A percentile compares a stretch with the other conserved stretches of the same genome.
These are phyloP conservation scores for Xestoiulus laeticollis DNA, from an alignment of 2,888 invertebrate species.

Conservation along the genomic window DNA sequence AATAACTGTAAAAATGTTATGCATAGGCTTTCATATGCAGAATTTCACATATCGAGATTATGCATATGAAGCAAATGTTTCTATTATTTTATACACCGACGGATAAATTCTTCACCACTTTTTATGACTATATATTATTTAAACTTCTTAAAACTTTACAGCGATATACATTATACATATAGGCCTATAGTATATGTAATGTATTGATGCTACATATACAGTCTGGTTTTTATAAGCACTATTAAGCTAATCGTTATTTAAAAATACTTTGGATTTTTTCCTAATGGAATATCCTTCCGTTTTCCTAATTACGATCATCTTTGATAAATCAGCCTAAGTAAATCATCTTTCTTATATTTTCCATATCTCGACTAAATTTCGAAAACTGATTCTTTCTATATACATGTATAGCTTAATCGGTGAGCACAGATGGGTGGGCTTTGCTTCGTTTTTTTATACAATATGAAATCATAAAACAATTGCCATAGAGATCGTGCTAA, in stretches of 20 bases:
- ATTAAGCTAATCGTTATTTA: not conserved
- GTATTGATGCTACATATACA: too few relatives aligned
- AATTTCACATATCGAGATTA: too few relatives aligned
- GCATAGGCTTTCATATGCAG: too few relatives aligned
- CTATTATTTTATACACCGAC: too few relatives aligned
- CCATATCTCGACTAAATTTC: not conserved
- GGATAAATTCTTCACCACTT: too few relatives aligned
- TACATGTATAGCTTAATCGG: not conserved
- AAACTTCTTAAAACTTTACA: too few relatives aligned
- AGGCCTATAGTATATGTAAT: too few relatives aligned
- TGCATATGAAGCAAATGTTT: too few relatives aligned
- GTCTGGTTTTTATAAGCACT: too few relatives aligned
- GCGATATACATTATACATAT: too few relatives aligned
- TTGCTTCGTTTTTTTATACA: not conserved
- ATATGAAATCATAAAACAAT: slow-evolving; percentile 8
- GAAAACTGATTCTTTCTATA: slow-evolving; percentile 1
- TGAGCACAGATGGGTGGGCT: not conserved
- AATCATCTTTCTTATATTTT: not conserved
- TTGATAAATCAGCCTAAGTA: not conserved
- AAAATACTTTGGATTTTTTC: not conserved
- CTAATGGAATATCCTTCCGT: not conserved
- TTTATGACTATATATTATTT: too few relatives aligned
- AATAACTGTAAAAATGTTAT: too few relatives aligned
- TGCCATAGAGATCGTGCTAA: not conserved
- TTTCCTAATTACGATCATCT: not conserved